Percentiles rank a stretch among this genome's conserved stretches.
phyloP scores from a whole-genome alignment of 2,888 invertebrate species.

The Hydraecia micacea region DNA sequence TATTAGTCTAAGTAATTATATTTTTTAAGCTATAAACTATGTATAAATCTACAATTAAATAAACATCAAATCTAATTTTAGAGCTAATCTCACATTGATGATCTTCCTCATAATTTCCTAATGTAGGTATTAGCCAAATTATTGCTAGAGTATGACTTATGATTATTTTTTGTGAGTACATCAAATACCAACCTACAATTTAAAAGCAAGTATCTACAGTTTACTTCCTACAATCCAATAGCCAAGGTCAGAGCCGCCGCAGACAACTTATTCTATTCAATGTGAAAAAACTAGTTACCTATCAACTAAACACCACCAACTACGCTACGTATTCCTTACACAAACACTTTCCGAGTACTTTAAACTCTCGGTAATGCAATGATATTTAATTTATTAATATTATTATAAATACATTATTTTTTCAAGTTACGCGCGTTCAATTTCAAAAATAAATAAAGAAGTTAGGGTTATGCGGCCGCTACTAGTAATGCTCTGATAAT shows the following conservation, averaged over 20 bases:
- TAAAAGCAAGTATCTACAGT: conserved; percentile 89
- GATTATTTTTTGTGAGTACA: conserved; percentile 88
- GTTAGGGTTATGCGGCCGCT: conserved; percentile 80
- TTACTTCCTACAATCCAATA: conserved; percentile 91
- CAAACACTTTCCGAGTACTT: conserved; percentile 36
- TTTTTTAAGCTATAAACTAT: background rate
- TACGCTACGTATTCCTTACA: conserved; percentile 45
- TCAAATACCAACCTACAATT: conserved; percentile 90
- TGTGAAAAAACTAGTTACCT: conserved; percentile 84
- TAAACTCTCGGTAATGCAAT: conserved; percentile 4
- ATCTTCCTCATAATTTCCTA: conserved; percentile 52
- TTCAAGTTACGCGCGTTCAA: conserved; percentile 86
- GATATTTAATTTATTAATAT: conserved; percentile 25
- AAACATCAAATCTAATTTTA: conserved; percentile 38
- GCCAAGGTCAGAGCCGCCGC: conserved; percentile 88
- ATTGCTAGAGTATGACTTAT: conserved; percentile 77
- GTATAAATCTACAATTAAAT: conserved; percentile 30
- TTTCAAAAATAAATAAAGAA: conserved; percentile 81
- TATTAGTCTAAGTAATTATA: background rate
- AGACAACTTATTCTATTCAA: conserved; percentile 88
- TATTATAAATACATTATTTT: conserved; percentile 65
- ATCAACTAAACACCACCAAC: conserved; percentile 72
- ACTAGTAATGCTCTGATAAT: conserved; percentile 51
- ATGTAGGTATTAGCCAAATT: conserved; percentile 66
- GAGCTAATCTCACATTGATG: conserved; percentile 45